These are phyloP conservation scores for Alitta virens DNA, from an alignment of 2,888 invertebrate species.

Conservation along the genomic window DNA sequence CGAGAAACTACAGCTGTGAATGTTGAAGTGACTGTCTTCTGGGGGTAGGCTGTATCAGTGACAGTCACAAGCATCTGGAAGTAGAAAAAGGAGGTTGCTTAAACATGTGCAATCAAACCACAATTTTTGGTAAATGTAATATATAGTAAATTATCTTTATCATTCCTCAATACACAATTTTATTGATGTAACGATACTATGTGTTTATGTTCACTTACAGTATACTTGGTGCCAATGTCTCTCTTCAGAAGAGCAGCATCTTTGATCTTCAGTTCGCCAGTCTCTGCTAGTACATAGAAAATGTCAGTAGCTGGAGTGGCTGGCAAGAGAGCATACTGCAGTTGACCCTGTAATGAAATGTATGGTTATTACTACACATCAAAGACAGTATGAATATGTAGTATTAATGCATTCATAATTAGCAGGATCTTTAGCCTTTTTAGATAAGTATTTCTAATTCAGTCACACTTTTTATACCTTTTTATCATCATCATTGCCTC, in stretches of 20 bases:
- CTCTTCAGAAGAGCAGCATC: slow-evolving; percentile 28
- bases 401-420: no score
- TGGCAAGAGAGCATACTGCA: slow-evolving; percentile 6
- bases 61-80: slow-evolving; percentile 15
- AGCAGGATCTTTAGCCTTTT: no score
- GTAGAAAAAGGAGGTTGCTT: neutral
- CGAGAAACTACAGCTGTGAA: slow-evolving; percentile 25
- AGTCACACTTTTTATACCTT: slow-evolving; percentile 4
- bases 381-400: no score
- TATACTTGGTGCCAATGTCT: slow-evolving; percentile 35
- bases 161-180: no score
- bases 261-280: slow-evolving; percentile 39
- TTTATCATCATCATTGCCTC: slow-evolving; percentile 28
- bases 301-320: slow-evolving; percentile 31
- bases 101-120: no score
- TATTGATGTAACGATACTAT: no score
- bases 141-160: no score
- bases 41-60: slow-evolving; percentile 22
- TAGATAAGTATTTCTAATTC: no score
- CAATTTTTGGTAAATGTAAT: no score
- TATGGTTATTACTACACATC: no score
- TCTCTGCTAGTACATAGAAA: slow-evolving; percentile 36
- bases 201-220: slow-evolving; percentile 33
- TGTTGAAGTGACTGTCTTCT: slow-evolving; percentile 29
- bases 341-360: slow-evolving; percentile 14